phyloP scores from a whole-genome alignment of 2,888 invertebrate genomes.

The Brachypalpus laphriformis region DNA sequence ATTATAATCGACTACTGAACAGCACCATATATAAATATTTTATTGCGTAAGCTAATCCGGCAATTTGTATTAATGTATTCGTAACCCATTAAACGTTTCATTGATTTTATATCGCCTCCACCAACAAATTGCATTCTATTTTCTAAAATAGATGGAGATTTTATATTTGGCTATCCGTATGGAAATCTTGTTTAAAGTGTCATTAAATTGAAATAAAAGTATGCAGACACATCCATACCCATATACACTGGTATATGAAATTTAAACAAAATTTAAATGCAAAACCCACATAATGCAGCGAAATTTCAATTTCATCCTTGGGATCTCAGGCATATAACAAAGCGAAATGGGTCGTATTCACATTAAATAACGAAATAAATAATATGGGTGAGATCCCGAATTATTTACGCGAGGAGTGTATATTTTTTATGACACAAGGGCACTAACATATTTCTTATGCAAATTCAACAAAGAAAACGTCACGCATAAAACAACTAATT shows the following conservation, averaged over 20 bases:
- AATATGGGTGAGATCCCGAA: conserved; percentile 18
- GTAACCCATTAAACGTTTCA: conserved; percentile 2
- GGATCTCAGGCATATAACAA: background rate
- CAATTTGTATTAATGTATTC: background rate
- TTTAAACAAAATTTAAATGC: background rate
- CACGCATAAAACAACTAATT: conserved; percentile 25
- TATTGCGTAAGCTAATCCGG: background rate
- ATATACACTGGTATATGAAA: background rate
- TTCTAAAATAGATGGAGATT: background rate
- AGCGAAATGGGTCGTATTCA: background rate
- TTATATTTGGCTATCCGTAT: background rate
- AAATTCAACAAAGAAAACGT: conserved; percentile 27
- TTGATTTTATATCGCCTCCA: background rate
- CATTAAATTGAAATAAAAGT: background rate
- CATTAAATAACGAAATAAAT: conserved; percentile 4
- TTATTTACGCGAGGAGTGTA: conserved; percentile 36
- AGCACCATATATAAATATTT: background rate
- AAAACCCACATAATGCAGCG: background rate
- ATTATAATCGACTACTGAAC: background rate
- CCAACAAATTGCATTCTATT: background rate
- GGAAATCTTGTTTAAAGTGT: background rate
- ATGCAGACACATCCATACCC: background rate
- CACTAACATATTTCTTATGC: conserved; percentile 37
- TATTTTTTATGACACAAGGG: conserved; percentile 18
- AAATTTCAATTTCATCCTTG: conserved; percentile 2